A percentile compares a stretch with the other conserved stretches of the same genome.
These are phyloP conservation scores for Caenorhabditis sp. DNA, from an alignment of 2,888 invertebrate genomes.

Conservation along the genomic window DNA sequence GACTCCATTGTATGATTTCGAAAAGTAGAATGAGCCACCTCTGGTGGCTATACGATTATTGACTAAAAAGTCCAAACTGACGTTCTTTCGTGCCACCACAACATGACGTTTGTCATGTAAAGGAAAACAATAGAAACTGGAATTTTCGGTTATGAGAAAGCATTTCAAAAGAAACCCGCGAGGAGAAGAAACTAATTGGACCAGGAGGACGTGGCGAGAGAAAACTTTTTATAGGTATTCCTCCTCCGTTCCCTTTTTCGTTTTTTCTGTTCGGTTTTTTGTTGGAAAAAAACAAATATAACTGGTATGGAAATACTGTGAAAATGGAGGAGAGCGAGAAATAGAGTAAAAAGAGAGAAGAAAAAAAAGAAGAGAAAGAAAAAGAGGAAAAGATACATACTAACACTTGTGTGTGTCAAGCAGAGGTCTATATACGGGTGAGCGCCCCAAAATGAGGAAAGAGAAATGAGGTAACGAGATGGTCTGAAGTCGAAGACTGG, in stretches of 20 bases:
- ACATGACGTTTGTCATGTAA: not conserved
- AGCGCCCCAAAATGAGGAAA: slow-evolving; percentile 15
- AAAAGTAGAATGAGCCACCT: slow-evolving; percentile 3
- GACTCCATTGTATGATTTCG: not conserved
- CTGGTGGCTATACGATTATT: slow-evolving; percentile 25
- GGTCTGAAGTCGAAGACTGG: not conserved
- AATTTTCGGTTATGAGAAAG: not conserved
- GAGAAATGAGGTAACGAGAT: not conserved
- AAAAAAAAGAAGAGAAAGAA: not conserved
- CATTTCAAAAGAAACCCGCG: not conserved
- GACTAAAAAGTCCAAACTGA: slow-evolving; percentile 12
- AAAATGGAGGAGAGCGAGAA: not conserved
- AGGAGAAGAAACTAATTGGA: slow-evolving; percentile 25
- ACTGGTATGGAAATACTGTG: slow-evolving; percentile 20
- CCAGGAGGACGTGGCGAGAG: not conserved
- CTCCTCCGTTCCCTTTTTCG: slow-evolving; percentile 10
- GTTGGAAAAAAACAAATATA: slow-evolving; percentile 35
- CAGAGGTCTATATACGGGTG: slow-evolving; percentile 31
- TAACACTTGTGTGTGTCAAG: slow-evolving; percentile 38
- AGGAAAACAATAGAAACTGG: not conserved
- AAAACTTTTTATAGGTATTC: slow-evolving; percentile 28
- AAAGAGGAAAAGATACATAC: slow-evolving; percentile 36
- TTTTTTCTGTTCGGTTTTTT: slow-evolving; percentile 30
- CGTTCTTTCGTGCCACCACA: not conserved
- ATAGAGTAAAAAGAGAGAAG: slow-evolving; percentile 13